Conservation (phyloP, 2,113 vertebrate genomes). For the Tragelaphus strepsiceros region DNA sequence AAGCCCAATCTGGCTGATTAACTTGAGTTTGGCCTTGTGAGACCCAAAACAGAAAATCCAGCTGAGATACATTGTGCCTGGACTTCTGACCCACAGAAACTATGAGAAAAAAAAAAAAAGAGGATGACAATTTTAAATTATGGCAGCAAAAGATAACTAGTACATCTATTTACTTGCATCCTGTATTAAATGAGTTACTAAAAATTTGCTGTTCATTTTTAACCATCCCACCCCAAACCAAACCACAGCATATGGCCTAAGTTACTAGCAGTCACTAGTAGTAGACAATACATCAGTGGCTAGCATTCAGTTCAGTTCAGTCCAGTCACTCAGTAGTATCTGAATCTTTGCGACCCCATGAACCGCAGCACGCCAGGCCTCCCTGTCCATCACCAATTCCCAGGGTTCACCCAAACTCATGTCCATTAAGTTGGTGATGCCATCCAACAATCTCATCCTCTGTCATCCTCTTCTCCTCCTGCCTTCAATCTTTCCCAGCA, state of each 20-base stretch:
- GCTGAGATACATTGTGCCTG: background rate
- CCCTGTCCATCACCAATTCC: background rate
- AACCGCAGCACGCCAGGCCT: background rate
- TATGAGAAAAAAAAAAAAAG: background rate
- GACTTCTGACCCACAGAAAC: background rate
- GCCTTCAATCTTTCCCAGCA: background rate
- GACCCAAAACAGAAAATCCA: background rate
- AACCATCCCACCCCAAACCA: background rate
- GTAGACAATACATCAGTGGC: background rate
- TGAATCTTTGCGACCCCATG: accelerated
- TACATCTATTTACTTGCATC: background rate
- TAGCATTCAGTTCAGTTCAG: background rate
- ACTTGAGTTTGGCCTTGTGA: background rate
- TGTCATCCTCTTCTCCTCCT: background rate
- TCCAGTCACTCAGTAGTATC: background rate
- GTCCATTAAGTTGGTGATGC: background rate
- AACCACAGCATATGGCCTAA: background rate
- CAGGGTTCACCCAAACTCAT: background rate
- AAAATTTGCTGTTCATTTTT: background rate
- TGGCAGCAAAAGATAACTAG: background rate
- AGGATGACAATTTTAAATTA: background rate
- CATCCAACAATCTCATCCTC: background rate
- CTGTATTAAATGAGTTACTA: background rate
- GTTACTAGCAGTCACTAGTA: background rate
- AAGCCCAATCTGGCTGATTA: background rate